Base-by-base conservation (phyloP, 1,140 invertebrate species). In the Scaptomyza pallida region DNA sequence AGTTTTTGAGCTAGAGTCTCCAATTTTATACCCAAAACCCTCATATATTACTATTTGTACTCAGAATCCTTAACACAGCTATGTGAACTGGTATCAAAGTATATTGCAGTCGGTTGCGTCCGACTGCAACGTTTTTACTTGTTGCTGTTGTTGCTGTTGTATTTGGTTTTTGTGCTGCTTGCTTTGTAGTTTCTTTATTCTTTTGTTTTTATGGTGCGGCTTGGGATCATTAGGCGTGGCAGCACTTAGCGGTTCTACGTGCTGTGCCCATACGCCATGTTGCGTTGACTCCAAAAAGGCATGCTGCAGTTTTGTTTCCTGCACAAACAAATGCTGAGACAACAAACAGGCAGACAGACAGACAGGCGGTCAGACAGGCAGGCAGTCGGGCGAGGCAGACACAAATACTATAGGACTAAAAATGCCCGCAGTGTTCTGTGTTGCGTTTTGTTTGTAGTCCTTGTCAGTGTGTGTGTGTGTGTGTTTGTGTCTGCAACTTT, bases 251-350 rank as follows among this genome's bases (percentile, higher is more conserved):
- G 63, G 54, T 30, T 47, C 77, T 75, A 79, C 71, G 76, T 79
- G 76, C 72, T 67, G 77, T 79, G 77, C 74, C 72, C 76, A 80
- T 67, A 80, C 72, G 77, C 62, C 62, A 73, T 62, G 72, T 68
- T 63, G 68, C 55, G 23, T 57, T 60, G 55, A 47, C 67, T 48
- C n/a, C 54, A 37, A 37, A 62, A 62, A 55, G 61, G n/a, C 60
- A 45, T 61, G 72, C 72, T 80, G 77, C 78, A 80, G 77, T 75
- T 75, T 73, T 57, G 50, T 59, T 41, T 19, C 30, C 70, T 56
- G 59, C 52, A 60, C 75, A 78, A 79, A 78, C 76, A 78, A 79
- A 65, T 60, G 71, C 60, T 43, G 71, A 70, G 71, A 75, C 71
- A 79, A 67, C 71, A 79, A 74, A 52, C 77, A 48, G 47, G 47